phyloP scores from a whole-genome alignment of 2,888 invertebrate species.

The Chymomyza caudatula region DNA sequence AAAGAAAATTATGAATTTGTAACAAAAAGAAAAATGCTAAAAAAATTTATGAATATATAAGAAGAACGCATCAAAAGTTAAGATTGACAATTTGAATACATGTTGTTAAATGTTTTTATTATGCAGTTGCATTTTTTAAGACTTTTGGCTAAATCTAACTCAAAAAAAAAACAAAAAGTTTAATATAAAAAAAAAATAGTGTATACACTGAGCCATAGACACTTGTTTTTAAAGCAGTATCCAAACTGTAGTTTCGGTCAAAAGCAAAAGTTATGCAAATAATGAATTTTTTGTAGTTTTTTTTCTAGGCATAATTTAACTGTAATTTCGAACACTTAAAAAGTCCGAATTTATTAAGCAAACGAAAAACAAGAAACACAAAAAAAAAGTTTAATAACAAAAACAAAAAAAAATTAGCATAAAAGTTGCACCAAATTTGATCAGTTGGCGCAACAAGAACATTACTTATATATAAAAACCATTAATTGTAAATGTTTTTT shows the following conservation, averaged over 20 bases:
- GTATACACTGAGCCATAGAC: conserved; percentile 13
- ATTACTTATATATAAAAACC: conserved; percentile 25
- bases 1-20: conserved; percentile 11
- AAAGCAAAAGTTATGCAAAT: conserved; percentile 13
- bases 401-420: conserved; percentile 42
- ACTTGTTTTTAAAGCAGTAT: conserved; percentile 38
- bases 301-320: conserved; percentile 53
- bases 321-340: conserved; percentile 68
- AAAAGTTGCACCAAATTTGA: conserved; percentile 41
- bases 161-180: conserved; percentile 27
- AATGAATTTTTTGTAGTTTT: conserved; percentile 51
- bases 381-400: conserved; percentile 25
- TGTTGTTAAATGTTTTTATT: conserved; percentile 46
- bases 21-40: conserved; percentile 4
- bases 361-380: conserved; percentile 22
- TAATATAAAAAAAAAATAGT: conserved; percentile 6
- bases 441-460: conserved; percentile 19
- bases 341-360: conserved; percentile 73
- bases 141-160: conserved; percentile 44
- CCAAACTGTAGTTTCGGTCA: not conserved
- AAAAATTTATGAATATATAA: conserved; percentile 9
- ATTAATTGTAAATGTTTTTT: conserved; percentile 46
- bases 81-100: conserved; percentile 16
- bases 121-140: conserved; percentile 62
- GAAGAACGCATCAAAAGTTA: conserved; percentile 24